Conservation (phyloP, 2,888 invertebrate species). For the Eupithecia centaureata region DNA sequence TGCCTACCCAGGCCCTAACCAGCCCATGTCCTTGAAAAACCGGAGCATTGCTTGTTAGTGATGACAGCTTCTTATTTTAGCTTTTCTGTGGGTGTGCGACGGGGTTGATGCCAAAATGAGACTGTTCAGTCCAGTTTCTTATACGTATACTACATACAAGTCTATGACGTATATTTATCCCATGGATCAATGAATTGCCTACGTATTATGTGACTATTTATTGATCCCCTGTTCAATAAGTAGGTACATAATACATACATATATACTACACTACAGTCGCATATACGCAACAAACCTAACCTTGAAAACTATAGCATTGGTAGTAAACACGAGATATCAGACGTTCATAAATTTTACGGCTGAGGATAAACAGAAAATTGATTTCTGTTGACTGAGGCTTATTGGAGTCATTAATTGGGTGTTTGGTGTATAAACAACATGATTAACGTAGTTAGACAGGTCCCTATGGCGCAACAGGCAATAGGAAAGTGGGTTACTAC, state of each 20-base stretch:
- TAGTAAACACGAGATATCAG: not conserved
- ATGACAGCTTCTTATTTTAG: too few relatives aligned
- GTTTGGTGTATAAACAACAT: not conserved
- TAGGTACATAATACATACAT: not conserved
- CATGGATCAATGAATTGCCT: not conserved
- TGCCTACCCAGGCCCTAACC: too few relatives aligned
- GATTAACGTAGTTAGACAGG: not conserved
- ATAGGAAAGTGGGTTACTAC: not conserved
- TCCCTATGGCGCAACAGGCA: not conserved
- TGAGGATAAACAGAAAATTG: not conserved
- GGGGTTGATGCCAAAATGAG: too few relatives aligned
- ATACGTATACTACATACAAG: too few relatives aligned
- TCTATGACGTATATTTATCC: not conserved
- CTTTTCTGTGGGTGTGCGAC: too few relatives aligned
- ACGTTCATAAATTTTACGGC: not conserved
- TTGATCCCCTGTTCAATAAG: not conserved
- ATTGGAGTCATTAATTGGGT: not conserved
- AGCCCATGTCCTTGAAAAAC: too few relatives aligned
- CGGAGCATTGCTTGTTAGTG: too few relatives aligned
- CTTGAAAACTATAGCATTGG: not conserved
- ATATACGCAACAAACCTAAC: not conserved
- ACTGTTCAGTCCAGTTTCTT: too few relatives aligned
- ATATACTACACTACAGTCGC: not conserved
- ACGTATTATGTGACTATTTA: too few relatives aligned
- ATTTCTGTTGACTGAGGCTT: not conserved